These are phyloP conservation scores for Cherax destructor DNA, from an alignment of 1,140 invertebrate genomes.

Conservation along the genomic window DNA sequence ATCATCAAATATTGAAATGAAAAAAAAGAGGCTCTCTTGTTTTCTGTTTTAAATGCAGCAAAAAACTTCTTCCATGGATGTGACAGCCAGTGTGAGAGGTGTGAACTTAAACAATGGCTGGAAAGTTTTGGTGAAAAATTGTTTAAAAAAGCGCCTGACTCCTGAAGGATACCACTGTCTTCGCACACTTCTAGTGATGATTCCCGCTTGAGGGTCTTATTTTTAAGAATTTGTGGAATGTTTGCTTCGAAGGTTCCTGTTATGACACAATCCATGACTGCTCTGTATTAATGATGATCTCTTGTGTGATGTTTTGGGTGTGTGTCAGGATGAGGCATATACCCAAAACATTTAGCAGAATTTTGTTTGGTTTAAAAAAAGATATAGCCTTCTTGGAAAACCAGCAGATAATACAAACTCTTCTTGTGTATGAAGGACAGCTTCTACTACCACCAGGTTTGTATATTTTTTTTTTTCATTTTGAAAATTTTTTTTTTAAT, in stretches of 20 bases:
- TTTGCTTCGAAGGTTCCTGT: background rate
- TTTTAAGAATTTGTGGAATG: slow-evolving; percentile 8
- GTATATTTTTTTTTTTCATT: too few species aligned
- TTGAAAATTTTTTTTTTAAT: too few species aligned
- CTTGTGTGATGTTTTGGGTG: slow-evolving; percentile 41
- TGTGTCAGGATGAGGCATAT: slow-evolving; percentile 29
- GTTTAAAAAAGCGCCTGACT: background rate
- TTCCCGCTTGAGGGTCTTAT: slow-evolving; percentile 21
- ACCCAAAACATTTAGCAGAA: slow-evolving; percentile 13
- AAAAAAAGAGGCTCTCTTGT: slow-evolving; percentile 32
- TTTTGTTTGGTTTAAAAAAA: slow-evolving; percentile 13
- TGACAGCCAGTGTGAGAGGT: background rate
- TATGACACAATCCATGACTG: background rate
- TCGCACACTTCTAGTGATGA: background rate
- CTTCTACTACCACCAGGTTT: slow-evolving; percentile 43
- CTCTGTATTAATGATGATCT: slow-evolving; percentile 44
- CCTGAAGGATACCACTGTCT: slow-evolving; percentile 17
- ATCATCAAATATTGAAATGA: background rate
- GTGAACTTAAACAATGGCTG: background rate
- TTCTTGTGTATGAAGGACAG: slow-evolving; percentile 22
- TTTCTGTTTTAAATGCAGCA: slow-evolving; percentile 3
- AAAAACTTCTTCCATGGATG: background rate
- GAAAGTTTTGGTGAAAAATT: slow-evolving; percentile 1
- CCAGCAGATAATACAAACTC: slow-evolving; percentile 15
- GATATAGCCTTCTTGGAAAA: background rate